Percentiles rank a stretch among this genome's conserved stretches.
These are phyloP conservation scores for Staurois parvus DNA, from an alignment of 2,797 vertebrate genomes.

Conservation along the genomic window DNA sequence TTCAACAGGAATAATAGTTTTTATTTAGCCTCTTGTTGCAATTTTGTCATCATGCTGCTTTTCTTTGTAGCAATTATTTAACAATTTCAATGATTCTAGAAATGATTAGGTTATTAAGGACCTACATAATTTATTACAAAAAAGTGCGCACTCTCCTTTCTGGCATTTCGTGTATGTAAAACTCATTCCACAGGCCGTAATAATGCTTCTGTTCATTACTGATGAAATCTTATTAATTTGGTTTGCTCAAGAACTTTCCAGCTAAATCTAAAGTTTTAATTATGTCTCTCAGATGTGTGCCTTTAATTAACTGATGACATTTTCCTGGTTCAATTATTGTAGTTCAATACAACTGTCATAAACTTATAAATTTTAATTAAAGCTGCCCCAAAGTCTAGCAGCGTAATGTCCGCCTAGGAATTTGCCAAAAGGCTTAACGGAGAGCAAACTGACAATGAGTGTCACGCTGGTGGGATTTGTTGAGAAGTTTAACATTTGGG, in stretches of 20 bases:
- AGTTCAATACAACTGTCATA: slow-evolving; percentile 76
- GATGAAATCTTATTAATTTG: slow-evolving; percentile 66
- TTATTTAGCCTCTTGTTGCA: neutral
- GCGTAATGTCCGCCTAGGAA: slow-evolving; percentile 70
- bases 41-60: neutral
- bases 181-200: slow-evolving; percentile 33
- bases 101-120: slow-evolving; percentile 11
- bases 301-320: slow-evolving; percentile 80
- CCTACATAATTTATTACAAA: slow-evolving; percentile 4
- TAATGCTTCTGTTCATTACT: slow-evolving; percentile 59
- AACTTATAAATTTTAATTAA: slow-evolving; percentile 63
- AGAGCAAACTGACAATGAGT: slow-evolving; percentile 76
- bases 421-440: slow-evolving; percentile 75
- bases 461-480: slow-evolving; percentile 75
- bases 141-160: neutral
- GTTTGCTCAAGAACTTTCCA: slow-evolving; percentile 66
- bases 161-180: slow-evolving; percentile 3
- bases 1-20: neutral
- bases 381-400: slow-evolving; percentile 65
- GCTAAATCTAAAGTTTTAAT: slow-evolving; percentile 75
- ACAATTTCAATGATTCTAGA: slow-evolving; percentile 16
- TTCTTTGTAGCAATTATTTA: slow-evolving; percentile 30
- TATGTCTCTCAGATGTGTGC: slow-evolving; percentile 70
- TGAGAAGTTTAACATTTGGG: slow-evolving; percentile 78
- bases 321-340: slow-evolving; percentile 75